These are phyloP conservation scores for Eupeodes luniger DNA, from an alignment of 2,888 invertebrate genomes.

Conservation along the genomic window DNA sequence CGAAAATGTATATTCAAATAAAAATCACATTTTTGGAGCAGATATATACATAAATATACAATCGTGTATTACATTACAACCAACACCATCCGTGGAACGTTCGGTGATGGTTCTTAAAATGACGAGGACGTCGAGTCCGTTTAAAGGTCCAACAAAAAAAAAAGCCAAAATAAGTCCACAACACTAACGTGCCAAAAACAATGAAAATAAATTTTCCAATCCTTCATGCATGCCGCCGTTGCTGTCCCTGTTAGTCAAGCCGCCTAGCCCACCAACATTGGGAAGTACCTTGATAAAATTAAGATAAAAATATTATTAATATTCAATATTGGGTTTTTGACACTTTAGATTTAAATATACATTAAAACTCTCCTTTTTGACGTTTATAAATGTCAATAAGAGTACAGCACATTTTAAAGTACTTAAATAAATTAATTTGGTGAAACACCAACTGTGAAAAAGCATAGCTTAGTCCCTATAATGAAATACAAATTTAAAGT, in stretches of 20 bases:
- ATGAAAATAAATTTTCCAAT: conserved; percentile 74
- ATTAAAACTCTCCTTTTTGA: no score
- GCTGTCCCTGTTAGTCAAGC: conserved; percentile 56
- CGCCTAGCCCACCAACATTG: conserved; percentile 5
- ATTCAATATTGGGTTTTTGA: no score
- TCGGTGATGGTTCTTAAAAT: background rate
- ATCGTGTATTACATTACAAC: conserved; percentile 19
- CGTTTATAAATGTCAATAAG: no score
- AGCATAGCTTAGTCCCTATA: no score
- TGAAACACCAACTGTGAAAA: no score
- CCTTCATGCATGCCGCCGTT: conserved; percentile 68
- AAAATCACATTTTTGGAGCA: conserved; percentile 29
- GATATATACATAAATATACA: conserved; percentile 7
- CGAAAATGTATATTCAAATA: conserved; percentile 63
- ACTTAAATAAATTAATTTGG: no score
- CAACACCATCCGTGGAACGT: background rate
- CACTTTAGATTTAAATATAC: no score
- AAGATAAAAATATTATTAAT: background rate
- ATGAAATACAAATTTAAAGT: no score
- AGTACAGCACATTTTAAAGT: no score
- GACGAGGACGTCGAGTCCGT: conserved; percentile 7
- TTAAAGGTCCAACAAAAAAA: conserved; percentile 12
- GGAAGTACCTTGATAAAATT: background rate
- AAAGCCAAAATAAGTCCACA: conserved; percentile 44
- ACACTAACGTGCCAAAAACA: conserved; percentile 75